These are phyloP conservation scores for Pelusios castaneus DNA, from an alignment of 2,113 vertebrate genomes.

Conservation along the genomic window DNA sequence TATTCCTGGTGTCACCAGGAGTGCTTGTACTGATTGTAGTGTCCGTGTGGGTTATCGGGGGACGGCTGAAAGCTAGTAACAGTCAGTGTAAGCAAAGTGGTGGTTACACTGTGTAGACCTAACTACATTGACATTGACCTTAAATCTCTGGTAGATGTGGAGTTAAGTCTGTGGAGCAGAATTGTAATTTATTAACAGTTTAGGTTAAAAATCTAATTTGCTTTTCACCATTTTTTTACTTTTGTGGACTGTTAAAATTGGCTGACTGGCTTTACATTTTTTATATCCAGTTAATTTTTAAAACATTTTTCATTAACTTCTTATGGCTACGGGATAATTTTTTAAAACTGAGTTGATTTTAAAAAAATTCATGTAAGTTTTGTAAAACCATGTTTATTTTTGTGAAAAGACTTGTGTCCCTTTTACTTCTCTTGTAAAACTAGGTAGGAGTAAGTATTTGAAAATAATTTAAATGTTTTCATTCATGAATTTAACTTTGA, in stretches of 20 bases:
- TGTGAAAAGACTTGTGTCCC: not conserved
- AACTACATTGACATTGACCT: too few relatives aligned
- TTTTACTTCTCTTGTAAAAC: not conserved
- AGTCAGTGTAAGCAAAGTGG: too few relatives aligned
- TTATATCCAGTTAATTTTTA: not conserved
- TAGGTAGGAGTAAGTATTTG: conserved; percentile 12
- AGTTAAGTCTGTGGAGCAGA: not conserved
- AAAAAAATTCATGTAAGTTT: not conserved
- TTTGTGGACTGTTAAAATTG: not conserved
- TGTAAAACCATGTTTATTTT: not conserved
- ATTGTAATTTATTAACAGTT: not conserved
- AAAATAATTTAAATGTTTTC: not conserved
- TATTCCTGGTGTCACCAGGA: too few relatives aligned
- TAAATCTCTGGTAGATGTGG: too few relatives aligned
- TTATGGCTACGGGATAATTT: not conserved
- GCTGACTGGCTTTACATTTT: not conserved
- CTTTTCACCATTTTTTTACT: not conserved
- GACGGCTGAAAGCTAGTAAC: too few relatives aligned
- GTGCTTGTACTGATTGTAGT: too few relatives aligned
- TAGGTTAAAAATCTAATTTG: not conserved
- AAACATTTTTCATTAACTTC: not conserved
- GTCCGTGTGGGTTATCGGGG: too few relatives aligned
- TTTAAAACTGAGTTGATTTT: not conserved
- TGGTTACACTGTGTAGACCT: too few relatives aligned
- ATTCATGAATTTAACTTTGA: not conserved